Evolutionary conservation across 2,797 vertebrate species (phyloP), one percentile per base, ranked within the genome.

Genomic region (Rhincodon typus): DNA sequence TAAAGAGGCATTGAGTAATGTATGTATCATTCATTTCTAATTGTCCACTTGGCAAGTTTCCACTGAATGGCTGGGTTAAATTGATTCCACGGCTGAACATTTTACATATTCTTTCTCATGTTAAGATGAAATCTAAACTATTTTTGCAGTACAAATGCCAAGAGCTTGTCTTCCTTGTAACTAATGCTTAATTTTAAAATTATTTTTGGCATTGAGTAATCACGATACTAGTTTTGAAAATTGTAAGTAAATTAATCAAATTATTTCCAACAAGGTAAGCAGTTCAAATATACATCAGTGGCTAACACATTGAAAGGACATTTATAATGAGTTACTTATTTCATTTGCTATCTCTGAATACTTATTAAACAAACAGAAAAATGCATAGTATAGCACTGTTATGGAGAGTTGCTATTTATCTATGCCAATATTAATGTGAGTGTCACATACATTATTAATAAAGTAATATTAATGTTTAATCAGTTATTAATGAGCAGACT

Each of bases 331-430:
- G 69, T 30, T 21, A 94, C 21, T 72, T 42, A 94, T 70, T 94
- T 94, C 25, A 50, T 74, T 94, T 42, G 10, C 34, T 21, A 25
- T n/a, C 69, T 50, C 38, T 46, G 67, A 69, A 38, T 72, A 46
- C 46, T 94, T 94, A 50, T 34, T 94, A 72, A 46, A 34, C 67
- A 72, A 94, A 91, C 15, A 91, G 53, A 94, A 62, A 74, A 94
- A n/a, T 34, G n/a, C 93, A 94, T 3, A 46, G 15, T 94, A 25
- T 46, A 30, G 46, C 7, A 77, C 0, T 23, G 5, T 53, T 95
- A 21, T 50, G 10, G 70, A 74, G 27, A 34, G 57, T 13, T 62
- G 34, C 57, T 57, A 46, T 91, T 50, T 30, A 66, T 95, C 70
- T 50, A 46, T 95, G 66, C 66, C 69, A 95, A 77, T 21, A n/a